Evolutionary conservation across 2,113 vertebrate species (phyloP), one percentile per base, ranked within the genome.

Genomic region (Conger conger): DNA sequence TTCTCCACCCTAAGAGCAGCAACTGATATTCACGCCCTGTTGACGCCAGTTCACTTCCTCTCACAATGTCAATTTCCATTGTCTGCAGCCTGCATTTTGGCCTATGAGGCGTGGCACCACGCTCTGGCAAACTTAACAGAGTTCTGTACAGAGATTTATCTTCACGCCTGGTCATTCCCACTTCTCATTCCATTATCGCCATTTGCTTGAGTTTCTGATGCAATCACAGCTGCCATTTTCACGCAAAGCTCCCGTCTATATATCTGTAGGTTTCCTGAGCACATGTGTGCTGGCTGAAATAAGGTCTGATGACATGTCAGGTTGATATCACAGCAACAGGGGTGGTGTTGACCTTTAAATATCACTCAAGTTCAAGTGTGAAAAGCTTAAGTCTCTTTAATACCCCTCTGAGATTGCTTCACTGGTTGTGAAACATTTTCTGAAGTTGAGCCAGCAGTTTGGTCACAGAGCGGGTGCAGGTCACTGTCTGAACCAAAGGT

Each of bases 321-420:
- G 40, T 33, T 13, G 57, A 23, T 27, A 23, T 27, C 16, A 53
- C 57, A 63, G 23, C 23, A 27, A 23, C 57, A 63, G 18, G 11
- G 68, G 30, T 79, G 35, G 7, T 16, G 15, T 9, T 79, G 77
- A 15, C 77, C 36, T 37, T 38, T 79, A 38, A 15, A 79, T 79
- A 38, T 79, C 77, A 37, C 77, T 79, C 20, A 42, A 78, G 36
- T 27, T 80, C 79, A 18, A 80, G 38, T 80, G 37, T 80, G 37
- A 80, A 79, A 33, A 73, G 27, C 27, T 11, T 33, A 30, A 73
- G 9, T 73, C 68, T 8, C 4, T 73, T 73, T 73, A 33, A 73
- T 33, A 33, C 68, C 68, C 27, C 9, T 33, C 27, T 33, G n/a
- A 30, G n/a, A 33, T 73, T 73, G 68, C n/a, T 73, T 73, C 13